Base-by-base conservation (phyloP, 2,888 invertebrate species). In the Drosophila percnosoma region DNA sequence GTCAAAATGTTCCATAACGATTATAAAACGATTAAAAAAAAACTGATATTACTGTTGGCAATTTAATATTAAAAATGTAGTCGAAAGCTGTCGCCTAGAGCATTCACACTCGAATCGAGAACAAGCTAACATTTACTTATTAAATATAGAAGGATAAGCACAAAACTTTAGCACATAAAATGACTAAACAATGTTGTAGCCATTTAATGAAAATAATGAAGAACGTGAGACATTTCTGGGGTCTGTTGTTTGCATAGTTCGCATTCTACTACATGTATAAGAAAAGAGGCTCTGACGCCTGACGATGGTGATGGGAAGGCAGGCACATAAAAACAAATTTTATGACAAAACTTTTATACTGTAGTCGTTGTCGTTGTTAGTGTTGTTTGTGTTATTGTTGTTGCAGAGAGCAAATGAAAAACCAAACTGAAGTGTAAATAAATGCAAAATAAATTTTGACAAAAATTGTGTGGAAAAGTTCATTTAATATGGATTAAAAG, bases 401-500 rank as follows among this genome's bases (percentile, higher is more conserved):
- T 49, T 42, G 45, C 45, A 53, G 52, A 53, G 29, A 24, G 64
- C 57, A 69, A 76, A 78, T 66, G 66, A 73, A 73, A 78, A 78
- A 68, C 78, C 75, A 82, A 80, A 80, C 80, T 73, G 52, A 82
- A 81, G 79, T 81, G 82, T 83, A 83, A 82, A 83, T 82, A 82
- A 82, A 83, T 82, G 76, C 71, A 77, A 82, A 84, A 84, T 84
- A 83, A 84, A 85, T 85, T 79, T 66, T 73, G 65, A 80, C 70
- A 75, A 84, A 84, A 84, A 84, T 79, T 83, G 78, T 82, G 78
- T 75, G 67, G 76, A 76, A 79, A 83, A 84, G 71, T 84, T 82
- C 84, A 84, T 87, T 87, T 84, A 81, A 87, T 84, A 80, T 84
- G 87, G 85, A 84, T 87, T 84, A 84, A 84, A 84, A 84, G 87